Evolutionary conservation across 2,888 invertebrate genomes (phyloP), one percentile per base, ranked within the genome.

Genomic region (Drosophila algonquin): DNA sequence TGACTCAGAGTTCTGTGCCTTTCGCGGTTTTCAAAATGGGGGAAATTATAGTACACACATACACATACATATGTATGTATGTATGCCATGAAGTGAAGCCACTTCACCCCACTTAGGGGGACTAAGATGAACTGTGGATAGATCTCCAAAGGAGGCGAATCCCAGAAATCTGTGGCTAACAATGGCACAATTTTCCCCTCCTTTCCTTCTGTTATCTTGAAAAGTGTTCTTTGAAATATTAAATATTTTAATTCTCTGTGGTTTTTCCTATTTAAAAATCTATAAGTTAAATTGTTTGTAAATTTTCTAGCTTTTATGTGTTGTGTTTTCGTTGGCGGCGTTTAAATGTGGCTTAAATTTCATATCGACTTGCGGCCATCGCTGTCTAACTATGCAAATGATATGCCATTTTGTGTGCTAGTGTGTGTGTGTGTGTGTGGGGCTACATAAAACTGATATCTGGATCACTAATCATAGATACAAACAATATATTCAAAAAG

Each of bases 401-500:
- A 86, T 81, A 82, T 77, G 40, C 40, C 40, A 40, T 14, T 40
- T n/a, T 40, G 40, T 14, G 24, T 55, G 16, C 24, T 2, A 24
- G 24, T 47, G 30, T 32, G 24, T 27, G 75, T 80, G 55, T 52
- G 56, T 54, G 30, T 76, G 79, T 84, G 75, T 73, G 77, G 64
- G 70, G 82, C 81, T 75, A 81, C 76, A 83, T 86, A 83, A 81
- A 77, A 86, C 81, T 83, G 82, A 83, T 83, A 83, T 83, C 82
- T 86, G 81, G 87, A 81, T 76, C 82, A 83, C 81, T 83, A 81
- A 83, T 83, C 83, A 83, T 70, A 83, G 87, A 83, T 83, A 80
- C 87, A 86, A 86, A 86, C 83, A 83, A 83, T 84, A 83, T 83
- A 86, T 83, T 83, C 83, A 83, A 86, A 83, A 86, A 81, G 84